These are phyloP conservation scores for Chloropsis hardwickii DNA, from an alignment of 2,113 vertebrate genomes.

Conservation along the genomic window DNA sequence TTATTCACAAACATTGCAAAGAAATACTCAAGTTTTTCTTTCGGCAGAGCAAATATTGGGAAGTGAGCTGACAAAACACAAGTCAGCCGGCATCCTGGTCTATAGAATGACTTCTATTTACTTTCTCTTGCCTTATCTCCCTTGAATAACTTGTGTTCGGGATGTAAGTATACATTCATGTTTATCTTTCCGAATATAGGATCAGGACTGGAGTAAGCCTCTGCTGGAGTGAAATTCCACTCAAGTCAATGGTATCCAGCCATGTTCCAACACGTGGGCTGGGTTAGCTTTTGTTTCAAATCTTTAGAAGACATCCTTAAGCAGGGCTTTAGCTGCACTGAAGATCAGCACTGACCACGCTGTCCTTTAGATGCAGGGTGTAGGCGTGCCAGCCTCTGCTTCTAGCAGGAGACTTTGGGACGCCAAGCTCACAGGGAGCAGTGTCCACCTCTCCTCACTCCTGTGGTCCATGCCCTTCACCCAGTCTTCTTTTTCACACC, in stretches of 20 bases:
- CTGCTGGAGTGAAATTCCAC: neutral
- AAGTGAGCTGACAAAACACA: neutral
- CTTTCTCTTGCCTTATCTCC: constrained; percentile 14
- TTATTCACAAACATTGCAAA: neutral
- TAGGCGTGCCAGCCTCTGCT: fast-evolving
- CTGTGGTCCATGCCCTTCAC: neutral
- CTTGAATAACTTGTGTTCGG: neutral
- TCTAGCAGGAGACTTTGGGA: neutral
- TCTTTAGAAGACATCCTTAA: neutral
- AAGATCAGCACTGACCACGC: neutral
- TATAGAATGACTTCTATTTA: constrained; percentile 13
- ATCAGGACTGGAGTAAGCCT: neutral
- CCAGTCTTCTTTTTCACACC: neutral
- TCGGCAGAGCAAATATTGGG: constrained; percentile 16
- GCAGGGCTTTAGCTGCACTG: fast-evolving
- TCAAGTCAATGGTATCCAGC: neutral
- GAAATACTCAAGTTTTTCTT: constrained; percentile 2
- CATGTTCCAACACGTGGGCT: neutral
- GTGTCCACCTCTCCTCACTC: neutral
- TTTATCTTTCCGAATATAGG: neutral
- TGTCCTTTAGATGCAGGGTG: neutral
- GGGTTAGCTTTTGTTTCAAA: neutral
- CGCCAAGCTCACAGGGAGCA: neutral
- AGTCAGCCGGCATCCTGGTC: constrained; percentile 22
- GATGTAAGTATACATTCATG: neutral